A percentile compares a stretch with the other conserved stretches of the same genome.
These are phyloP conservation scores for Helicorthomorpha holstii DNA, from an alignment of 1,140 invertebrate genomes.

Conservation along the genomic window DNA sequence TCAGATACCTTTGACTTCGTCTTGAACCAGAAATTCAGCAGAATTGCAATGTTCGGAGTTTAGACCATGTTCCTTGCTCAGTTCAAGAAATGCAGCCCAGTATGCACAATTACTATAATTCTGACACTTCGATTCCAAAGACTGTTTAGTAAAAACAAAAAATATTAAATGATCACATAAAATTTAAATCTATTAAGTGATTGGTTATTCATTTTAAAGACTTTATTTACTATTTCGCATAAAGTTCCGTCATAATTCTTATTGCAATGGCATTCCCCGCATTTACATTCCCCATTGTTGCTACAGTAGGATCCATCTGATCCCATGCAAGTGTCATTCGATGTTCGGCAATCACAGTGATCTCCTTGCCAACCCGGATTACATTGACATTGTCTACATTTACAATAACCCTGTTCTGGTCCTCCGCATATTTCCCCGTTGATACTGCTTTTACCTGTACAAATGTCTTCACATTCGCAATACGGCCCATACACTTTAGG, in stretches of 20 bases:
- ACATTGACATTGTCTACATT: background rate
- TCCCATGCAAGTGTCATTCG: background rate
- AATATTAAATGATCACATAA: too few species aligned
- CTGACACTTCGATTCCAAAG: background rate
- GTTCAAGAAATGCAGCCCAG: background rate
- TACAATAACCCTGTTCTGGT: background rate
- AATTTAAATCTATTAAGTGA: too few species aligned
- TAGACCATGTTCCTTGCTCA: background rate
- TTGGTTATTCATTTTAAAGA: too few species aligned
- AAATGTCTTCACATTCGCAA: slow-evolving; percentile 90
- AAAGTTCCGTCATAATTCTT: background rate
- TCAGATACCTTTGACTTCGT: background rate
- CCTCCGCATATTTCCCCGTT: too few species aligned
- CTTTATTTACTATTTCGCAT: background rate
- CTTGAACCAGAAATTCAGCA: background rate
- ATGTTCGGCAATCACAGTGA: background rate
- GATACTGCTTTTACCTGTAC: too few species aligned
- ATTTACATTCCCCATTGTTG: background rate
- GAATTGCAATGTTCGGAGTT: background rate
- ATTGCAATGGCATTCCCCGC: background rate
- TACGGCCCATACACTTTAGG: slow-evolving; percentile 55
- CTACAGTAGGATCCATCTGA: background rate
- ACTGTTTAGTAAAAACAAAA: background rate
- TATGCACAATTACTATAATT: background rate
- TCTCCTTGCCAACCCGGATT: background rate